These are phyloP conservation scores for Ectemnius continuus DNA, from an alignment of 2,888 invertebrate species.

Conservation along the genomic window DNA sequence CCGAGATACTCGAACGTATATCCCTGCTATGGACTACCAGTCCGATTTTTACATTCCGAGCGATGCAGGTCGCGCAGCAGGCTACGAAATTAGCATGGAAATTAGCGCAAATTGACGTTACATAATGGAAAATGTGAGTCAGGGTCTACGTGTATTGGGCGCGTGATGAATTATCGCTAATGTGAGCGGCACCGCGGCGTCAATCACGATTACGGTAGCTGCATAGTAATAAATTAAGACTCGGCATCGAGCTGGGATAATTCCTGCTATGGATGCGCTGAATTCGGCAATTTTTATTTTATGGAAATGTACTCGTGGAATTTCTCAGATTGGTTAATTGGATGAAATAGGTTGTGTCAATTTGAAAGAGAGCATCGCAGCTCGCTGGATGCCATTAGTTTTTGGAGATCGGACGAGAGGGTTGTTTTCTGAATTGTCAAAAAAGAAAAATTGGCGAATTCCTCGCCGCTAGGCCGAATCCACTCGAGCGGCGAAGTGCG, in stretches of 20 bases:
- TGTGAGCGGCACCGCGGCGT: conserved; percentile 33
- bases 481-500: conserved; percentile 24
- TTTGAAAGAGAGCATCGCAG: no score
- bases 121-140: conserved; percentile 31
- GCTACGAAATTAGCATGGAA: neutral
- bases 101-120: conserved; percentile 22
- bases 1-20: no score
- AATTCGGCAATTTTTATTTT: no score
- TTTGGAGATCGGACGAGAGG: no score
- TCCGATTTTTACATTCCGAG: no score
- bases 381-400: no score
- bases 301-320: no score
- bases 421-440: neutral
- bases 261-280: no score
- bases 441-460: conserved; percentile 4
- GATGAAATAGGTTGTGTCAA: no score
- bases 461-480: conserved; percentile 5
- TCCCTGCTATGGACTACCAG: no score
- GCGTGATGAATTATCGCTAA: conserved; percentile 33
- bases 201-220: conserved; percentile 33
- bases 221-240: conserved; percentile 23
- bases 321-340: no score
- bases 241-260: no score
- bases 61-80: neutral
- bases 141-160: conserved; percentile 20